Percentiles rank a stretch among this genome's conserved stretches.
Conservation (phyloP, 2,113 vertebrate genomes). For the Phocoena phocoena region DNA sequence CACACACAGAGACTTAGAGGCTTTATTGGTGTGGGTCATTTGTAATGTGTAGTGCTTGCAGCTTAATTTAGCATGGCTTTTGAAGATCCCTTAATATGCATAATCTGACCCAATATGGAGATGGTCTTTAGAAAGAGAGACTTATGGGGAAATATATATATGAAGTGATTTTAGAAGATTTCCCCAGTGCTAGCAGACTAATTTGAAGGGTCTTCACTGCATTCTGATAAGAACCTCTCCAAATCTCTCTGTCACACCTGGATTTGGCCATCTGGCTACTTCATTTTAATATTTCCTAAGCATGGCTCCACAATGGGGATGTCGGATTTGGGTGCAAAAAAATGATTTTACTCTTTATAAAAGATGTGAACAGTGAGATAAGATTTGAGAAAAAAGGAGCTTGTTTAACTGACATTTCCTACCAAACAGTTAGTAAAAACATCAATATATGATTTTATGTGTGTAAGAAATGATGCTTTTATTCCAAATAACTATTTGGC, state of each 20-base stretch:
- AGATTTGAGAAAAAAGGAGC: not conserved
- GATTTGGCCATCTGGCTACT: conserved; percentile 54
- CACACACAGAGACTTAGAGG: conserved; percentile 8
- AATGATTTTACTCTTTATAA: not conserved
- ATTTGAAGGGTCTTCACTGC: conserved; percentile 75
- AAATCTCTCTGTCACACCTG: conserved; percentile 63
- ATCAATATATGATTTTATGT: not conserved
- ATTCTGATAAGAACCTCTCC: conserved; percentile 74
- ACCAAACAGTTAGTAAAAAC: not conserved
- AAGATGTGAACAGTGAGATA: not conserved
- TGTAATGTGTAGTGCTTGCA: conserved; percentile 72
- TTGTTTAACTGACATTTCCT: not conserved
- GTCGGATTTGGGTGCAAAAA: not conserved
- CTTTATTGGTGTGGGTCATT: conserved; percentile 73
- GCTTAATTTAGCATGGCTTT: conserved; percentile 81
- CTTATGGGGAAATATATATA: conserved; percentile 76
- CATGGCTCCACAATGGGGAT: conserved; percentile 56
- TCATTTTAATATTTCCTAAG: conserved; percentile 60
- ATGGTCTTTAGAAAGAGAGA: conserved; percentile 79
- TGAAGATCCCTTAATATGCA: conserved; percentile 81
- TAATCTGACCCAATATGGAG: conserved; percentile 84
- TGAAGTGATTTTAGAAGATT: conserved; percentile 81
- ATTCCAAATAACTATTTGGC: not conserved
- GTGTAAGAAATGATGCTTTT: not conserved
- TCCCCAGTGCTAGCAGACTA: conserved; percentile 76